Evolutionary conservation across 2,888 invertebrate species (phyloP).

Genomic region (Eutolmus rufibarbis): DNA sequence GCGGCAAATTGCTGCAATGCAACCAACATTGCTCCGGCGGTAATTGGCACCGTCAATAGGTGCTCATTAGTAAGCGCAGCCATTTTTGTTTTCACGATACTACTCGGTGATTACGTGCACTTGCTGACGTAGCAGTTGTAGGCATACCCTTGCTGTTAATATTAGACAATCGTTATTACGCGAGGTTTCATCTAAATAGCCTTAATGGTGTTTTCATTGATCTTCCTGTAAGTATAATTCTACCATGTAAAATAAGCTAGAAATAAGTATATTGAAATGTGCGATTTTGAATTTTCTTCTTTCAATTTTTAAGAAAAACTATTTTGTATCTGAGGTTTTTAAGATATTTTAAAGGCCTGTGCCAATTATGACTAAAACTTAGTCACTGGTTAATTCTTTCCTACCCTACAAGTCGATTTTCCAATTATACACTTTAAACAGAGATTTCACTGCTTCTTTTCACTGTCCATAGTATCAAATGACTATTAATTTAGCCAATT

Average conservation of each 20-base stretch:
- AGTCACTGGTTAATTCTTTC: too few species aligned
- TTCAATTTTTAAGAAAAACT: not conserved
- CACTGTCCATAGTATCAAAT: too few species aligned
- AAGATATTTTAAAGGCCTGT: not conserved
- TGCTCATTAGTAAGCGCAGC: not conserved
- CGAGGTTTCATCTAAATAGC: not conserved
- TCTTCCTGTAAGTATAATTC: not conserved
- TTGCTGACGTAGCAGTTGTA: not conserved
- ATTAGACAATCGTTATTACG: slow-evolving; percentile 21
- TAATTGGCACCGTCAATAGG: not conserved
- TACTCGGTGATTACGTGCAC: not conserved
- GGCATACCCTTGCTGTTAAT: not conserved
- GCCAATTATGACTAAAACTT: too few species aligned
- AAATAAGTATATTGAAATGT: not conserved
- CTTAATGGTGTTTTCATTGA: not conserved
- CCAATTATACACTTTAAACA: too few species aligned
- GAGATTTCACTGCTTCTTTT: too few species aligned
- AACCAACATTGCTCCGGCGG: slow-evolving; percentile 48
- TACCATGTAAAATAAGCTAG: not conserved
- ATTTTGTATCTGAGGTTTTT: not conserved
- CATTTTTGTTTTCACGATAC: not conserved
- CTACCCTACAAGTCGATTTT: too few species aligned
- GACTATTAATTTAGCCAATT: too few species aligned
- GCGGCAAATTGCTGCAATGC: slow-evolving; percentile 79
- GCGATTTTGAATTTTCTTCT: not conserved